phyloP scores from a whole-genome alignment of 2,888 invertebrate genomes.

The Hirtodrosophila cameraria region DNA sequence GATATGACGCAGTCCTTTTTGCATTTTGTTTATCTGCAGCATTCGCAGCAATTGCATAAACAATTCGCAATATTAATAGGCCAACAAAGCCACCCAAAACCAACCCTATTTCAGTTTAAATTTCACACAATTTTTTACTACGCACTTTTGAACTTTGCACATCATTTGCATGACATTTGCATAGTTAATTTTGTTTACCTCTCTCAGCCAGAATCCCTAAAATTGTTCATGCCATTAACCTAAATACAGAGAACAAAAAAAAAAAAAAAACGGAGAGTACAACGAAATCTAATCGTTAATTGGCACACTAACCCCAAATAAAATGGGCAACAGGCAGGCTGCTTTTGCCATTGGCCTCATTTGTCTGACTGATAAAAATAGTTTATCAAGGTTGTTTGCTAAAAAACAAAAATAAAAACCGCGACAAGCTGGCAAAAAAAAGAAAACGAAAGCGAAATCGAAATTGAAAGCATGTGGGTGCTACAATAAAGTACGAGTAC shows the following conservation, averaged over 20 bases:
- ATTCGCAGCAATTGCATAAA: slow-evolving; percentile 31
- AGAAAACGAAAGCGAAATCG: slow-evolving; percentile 37
- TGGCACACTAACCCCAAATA: slow-evolving; percentile 78
- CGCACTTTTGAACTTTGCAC: slow-evolving; percentile 24
- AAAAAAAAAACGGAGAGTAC: slow-evolving; percentile 1
- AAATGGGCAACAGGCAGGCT: slow-evolving; percentile 33
- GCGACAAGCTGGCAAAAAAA: slow-evolving; percentile 9
- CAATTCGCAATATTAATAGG: slow-evolving; percentile 45
- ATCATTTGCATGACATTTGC: slow-evolving; percentile 55
- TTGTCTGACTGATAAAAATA: slow-evolving; percentile 74
- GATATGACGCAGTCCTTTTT: slow-evolving; percentile 47
- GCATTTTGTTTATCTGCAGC: slow-evolving; percentile 20
- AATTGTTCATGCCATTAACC: slow-evolving; percentile 60
- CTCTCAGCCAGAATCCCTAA: not conserved
- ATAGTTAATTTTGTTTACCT: slow-evolving; percentile 65
- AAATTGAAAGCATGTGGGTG: slow-evolving; percentile 58
- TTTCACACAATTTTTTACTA: slow-evolving; percentile 10
- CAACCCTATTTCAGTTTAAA: slow-evolving; percentile 11
- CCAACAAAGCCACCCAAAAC: not conserved
- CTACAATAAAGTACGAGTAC: slow-evolving; percentile 30
- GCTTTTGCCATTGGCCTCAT: slow-evolving; percentile 74
- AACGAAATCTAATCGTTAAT: slow-evolving; percentile 71
- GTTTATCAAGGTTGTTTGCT: slow-evolving; percentile 75
- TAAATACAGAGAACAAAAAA: slow-evolving; percentile 15
- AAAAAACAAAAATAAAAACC: slow-evolving; percentile 42